Base-by-base conservation (phyloP, 1,140 invertebrate genomes). In the Hetaerina americana region DNA sequence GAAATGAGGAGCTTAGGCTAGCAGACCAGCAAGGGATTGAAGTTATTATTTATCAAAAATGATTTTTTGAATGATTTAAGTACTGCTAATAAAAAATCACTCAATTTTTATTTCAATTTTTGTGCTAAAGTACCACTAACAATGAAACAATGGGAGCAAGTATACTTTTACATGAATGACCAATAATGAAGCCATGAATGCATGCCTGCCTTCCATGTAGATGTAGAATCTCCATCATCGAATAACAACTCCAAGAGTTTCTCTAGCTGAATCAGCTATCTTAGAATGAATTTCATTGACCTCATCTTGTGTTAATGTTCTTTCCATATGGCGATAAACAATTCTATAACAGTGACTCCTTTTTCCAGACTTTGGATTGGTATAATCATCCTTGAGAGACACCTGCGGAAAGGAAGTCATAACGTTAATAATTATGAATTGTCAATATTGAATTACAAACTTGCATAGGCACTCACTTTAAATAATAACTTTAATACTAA, bases 341-440 rank as follows among this genome's bases (percentile, higher is more conserved):
- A 99, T 96, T 75, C 92, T 87, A 79, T 96, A 99, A 79, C 93
- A 96, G 71, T 97, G 90, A 75, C 95, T 98, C 0, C 80, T 86
- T 77, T 87, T 88, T 28, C 90, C 87, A 18, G 85, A 91, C 82
- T 97, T 95, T 12, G 92, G 92, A 83, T 99, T 89, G 29, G 83
- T 82, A 81, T 95, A 99, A 77, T 91, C 86, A 81, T 99, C 98
- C 28, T 94, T 87, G 0, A 98, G 80, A 73, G 84, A 79, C 24
- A 98, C 92, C 87, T 91, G n/a, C n/a, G 78, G 82, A 78, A 70
- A 78, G 49, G 40, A 57, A 57, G 22, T 57, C 10, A 12, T 0
- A 68, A 74, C 18, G 22, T 40, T 69, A 70, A 70, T 71, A 31
- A 40, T 25, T 72, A 71, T 29, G 66, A n/a, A 26, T 73, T 67